Base-by-base conservation (phyloP, 2,113 vertebrate genomes). In the Willisornis vidua region DNA sequence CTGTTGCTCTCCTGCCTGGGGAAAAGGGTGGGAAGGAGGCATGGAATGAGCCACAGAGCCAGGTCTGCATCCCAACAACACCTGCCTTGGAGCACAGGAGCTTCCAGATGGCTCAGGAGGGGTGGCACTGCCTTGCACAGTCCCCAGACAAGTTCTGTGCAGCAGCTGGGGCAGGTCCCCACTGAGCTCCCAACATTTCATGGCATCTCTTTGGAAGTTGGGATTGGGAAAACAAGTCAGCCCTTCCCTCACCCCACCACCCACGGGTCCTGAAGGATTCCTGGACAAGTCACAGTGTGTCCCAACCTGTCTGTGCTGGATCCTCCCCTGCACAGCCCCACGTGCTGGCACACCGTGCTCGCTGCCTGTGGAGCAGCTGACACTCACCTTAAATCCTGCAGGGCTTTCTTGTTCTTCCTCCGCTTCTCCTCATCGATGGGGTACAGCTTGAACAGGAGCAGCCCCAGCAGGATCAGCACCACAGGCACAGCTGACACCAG, bases 401-500 rank as follows among this genome's bases (percentile, higher is more conserved):
- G 96, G 19, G 98, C 97, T 93, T 98, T 99, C 67, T 97, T 98
- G 97, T 99, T 99, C n/a, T 98, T 84, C 82, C 90, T 97, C 84
- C 99, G 95, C 89, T 96, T 98, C 66, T 98, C 97, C 96, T 99
- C 99, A 0, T 99, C 95, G 1, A 99, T 99, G 45, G 99, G 99
- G 71, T 99, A 99, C 3, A 98, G 97, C 89, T 95, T 99, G 93
- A 99, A 98, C 15, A 99, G 98, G 46, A 99, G 77, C 51, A 99
- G 97, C 31, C 99, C 99, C 48, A 99, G 63, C 12, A 97, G 65
- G 51, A 99, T 99, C 68, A 99, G 97, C 33, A 61, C 94, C 62
- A 99, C 98, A 0, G 99, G 99, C 7, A 97, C 98, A 0, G 98
- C 98, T 0, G 98, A 98, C 70, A 99, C 98, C 96, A 99, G 97